Conservation (phyloP, 2,888 invertebrate species). For the Tipula unca region DNA sequence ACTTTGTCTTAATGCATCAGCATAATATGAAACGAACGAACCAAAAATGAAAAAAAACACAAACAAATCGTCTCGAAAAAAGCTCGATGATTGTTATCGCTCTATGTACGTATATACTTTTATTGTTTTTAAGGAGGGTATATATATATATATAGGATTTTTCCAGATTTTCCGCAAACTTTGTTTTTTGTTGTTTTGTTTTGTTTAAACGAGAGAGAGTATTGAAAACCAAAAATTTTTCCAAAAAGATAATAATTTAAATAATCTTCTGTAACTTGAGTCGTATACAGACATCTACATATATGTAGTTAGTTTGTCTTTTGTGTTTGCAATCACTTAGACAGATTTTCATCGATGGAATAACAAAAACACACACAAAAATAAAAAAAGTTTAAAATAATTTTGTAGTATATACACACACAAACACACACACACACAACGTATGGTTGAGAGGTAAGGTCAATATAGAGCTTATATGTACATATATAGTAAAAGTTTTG, state of each 20-base stretch:
- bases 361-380: not conserved
- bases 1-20: constrained; percentile 14
- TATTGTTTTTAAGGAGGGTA: not conserved
- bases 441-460: not conserved
- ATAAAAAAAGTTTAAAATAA: not conserved
- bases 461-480: not conserved
- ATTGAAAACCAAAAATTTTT: not conserved
- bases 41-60: not conserved
- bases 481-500: not conserved
- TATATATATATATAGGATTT: not conserved
- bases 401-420: not conserved
- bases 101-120: too few relatives aligned
- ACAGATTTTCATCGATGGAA: not conserved
- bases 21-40: not conserved
- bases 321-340: not conserved
- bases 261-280: not conserved
- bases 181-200: not conserved
- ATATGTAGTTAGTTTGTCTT: not conserved
- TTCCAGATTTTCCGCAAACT: not conserved
- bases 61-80: not conserved
- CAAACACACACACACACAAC: not conserved
- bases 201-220: not conserved
- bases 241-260: not conserved
- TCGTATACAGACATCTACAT: too few relatives aligned
- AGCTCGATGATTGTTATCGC: not conserved